These are phyloP conservation scores for Abscondita cerata DNA, from an alignment of 2,888 invertebrate genomes.

Conservation along the genomic window DNA sequence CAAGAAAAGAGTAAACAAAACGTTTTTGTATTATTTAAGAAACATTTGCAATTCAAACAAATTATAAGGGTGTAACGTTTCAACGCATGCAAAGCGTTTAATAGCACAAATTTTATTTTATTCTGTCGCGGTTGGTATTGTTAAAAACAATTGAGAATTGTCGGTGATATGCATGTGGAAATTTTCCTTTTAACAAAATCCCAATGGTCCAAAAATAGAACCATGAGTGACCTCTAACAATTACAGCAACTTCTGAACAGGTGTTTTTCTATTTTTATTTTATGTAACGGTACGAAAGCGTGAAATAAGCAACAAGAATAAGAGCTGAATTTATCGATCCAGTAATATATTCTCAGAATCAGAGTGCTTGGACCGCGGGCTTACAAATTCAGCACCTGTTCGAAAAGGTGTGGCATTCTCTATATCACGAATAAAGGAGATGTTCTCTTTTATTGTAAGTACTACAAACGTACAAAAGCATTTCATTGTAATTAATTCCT, in stretches of 20 bases:
- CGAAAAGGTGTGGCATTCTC: constrained; percentile 35
- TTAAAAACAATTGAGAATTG: too few relatives aligned
- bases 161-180: too few relatives aligned
- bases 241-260: too few relatives aligned
- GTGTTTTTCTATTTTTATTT: too few relatives aligned
- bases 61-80: background rate
- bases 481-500: too few relatives aligned
- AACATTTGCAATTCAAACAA: constrained; percentile 4
- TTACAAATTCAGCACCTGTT: constrained; percentile 34
- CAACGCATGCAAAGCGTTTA: background rate
- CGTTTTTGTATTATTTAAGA: background rate
- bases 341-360: constrained; percentile 33
- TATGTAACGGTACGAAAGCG: too few relatives aligned
- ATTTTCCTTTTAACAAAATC: too few relatives aligned
- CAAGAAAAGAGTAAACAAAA: background rate
- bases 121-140: background rate
- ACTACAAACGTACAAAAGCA: background rate
- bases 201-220: too few relatives aligned
- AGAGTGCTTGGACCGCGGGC: constrained; percentile 36
- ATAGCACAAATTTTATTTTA: background rate
- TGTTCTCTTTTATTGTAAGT: too few relatives aligned
- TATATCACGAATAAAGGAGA: constrained; percentile 19
- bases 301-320: too few relatives aligned
- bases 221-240: too few relatives aligned
- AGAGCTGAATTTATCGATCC: constrained; percentile 27